Percentiles rank a stretch among this genome's conserved stretches.
Conservation (phyloP, 2,797 vertebrate species). For the Catharus ustulatus region DNA sequence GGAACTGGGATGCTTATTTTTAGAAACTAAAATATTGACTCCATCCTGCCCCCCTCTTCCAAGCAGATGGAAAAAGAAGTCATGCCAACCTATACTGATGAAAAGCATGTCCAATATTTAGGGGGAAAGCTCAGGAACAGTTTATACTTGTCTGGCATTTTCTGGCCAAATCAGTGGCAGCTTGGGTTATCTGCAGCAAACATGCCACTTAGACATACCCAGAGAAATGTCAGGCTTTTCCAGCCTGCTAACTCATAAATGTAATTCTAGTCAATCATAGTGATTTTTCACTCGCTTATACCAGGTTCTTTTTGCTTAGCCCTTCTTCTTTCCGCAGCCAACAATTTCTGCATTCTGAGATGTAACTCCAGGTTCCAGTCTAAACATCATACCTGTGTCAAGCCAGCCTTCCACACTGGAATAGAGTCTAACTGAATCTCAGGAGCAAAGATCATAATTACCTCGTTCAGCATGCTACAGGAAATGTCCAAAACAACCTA, state of each 20-base stretch:
- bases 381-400: background rate
- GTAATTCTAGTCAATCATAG: background rate
- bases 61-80: constrained; percentile 14
- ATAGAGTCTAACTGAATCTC: background rate
- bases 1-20: constrained; percentile 1
- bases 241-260: background rate
- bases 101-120: background rate
- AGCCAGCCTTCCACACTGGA: background rate
- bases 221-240: constrained; percentile 5
- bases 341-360: background rate
- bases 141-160: background rate
- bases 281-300: background rate
- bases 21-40: constrained; percentile 38
- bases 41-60: background rate
- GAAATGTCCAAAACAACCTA: background rate
- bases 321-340: background rate
- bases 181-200: constrained; percentile 30
- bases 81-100: constrained; percentile 9
- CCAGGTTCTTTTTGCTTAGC: background rate
- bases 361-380: background rate
- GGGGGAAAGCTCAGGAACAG: background rate
- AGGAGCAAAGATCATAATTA: background rate
- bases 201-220: background rate
- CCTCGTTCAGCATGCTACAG: background rate
- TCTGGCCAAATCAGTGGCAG: background rate